Evolutionary conservation across 2,888 invertebrate species (phyloP).

Genomic region (Cephus pygmeus): DNA sequence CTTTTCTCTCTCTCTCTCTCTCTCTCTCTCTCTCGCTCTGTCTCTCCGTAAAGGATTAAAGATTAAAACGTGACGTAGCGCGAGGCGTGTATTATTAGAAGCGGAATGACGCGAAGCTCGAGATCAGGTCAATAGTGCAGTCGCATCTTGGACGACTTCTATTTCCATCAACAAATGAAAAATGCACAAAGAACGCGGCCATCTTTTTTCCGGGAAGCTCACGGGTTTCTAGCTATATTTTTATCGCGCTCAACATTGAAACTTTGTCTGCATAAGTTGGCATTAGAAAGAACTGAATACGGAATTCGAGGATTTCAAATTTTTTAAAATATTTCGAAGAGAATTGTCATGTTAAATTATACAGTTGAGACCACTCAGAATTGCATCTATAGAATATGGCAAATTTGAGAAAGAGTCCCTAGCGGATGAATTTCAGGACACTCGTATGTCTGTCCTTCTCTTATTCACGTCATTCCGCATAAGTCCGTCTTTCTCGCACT

Average conservation of each 20-base stretch:
- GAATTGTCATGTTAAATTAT: too few relatives aligned
- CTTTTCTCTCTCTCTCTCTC: not conserved
- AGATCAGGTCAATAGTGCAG: not conserved
- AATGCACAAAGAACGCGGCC: constrained; percentile 19
- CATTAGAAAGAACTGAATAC: too few relatives aligned
- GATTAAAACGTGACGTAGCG: not conserved
- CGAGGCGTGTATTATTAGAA: constrained; percentile 16
- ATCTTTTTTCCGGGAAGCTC: not conserved
- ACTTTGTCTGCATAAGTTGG: not conserved
- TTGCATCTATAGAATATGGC: too few relatives aligned
- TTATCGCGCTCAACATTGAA: not conserved
- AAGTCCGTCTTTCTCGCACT: too few relatives aligned
- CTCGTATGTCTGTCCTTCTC: too few relatives aligned
- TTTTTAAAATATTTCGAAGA: too few relatives aligned
- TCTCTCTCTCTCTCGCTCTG: not conserved
- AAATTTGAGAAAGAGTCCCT: too few relatives aligned
- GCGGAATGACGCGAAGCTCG: constrained; percentile 20
- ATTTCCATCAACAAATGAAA: constrained; percentile 23
- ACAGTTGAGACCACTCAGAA: too few relatives aligned
- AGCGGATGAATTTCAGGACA: too few relatives aligned
- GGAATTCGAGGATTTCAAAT: too few relatives aligned
- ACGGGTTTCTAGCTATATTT: not conserved
- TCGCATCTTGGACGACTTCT: not conserved
- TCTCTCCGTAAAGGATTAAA: constrained; percentile 13
- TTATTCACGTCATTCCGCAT: too few relatives aligned